phyloP scores from a whole-genome alignment of 2,888 invertebrate species.

The Aleiodes leptofemur region DNA sequence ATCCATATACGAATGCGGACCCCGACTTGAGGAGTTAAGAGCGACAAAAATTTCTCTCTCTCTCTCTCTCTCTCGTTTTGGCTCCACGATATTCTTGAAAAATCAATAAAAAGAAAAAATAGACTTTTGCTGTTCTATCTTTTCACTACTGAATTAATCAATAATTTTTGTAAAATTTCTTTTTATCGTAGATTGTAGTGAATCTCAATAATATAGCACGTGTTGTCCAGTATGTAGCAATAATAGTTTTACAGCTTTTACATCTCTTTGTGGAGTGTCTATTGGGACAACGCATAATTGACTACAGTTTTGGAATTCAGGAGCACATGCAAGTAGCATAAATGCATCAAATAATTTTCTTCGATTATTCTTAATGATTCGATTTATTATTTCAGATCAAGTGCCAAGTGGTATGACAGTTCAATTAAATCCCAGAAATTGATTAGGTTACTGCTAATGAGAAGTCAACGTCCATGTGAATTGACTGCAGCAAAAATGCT shows the following conservation, averaged over 20 bases:
- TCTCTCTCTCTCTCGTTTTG: too few relatives aligned
- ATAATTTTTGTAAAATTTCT: neutral
- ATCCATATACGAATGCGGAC: too few relatives aligned
- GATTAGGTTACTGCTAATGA: neutral
- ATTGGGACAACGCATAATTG: slow-evolving; percentile 7
- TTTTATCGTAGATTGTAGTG: neutral
- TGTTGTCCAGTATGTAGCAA: neutral
- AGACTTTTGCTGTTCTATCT: too few relatives aligned
- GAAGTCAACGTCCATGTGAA: slow-evolving; percentile 1
- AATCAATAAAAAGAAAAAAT: too few relatives aligned
- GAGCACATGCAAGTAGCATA: neutral
- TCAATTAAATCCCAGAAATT: slow-evolving; percentile 19
- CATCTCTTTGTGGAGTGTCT: slow-evolving; percentile 18
- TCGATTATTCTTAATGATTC: neutral
- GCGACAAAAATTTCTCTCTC: too few relatives aligned
- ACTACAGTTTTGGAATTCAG: slow-evolving; percentile 13
- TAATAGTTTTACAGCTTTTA: neutral
- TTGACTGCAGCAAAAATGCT: slow-evolving; percentile 14
- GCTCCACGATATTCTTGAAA: too few relatives aligned
- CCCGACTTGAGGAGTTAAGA: too few relatives aligned
- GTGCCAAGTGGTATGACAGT: slow-evolving; percentile 1
- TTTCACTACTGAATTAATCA: neutral
- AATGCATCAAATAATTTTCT: neutral
- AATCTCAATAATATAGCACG: neutral
- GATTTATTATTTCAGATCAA: neutral